A percentile compares a stretch with the other conserved stretches of the same genome.
These are phyloP conservation scores for Drosophila saltans DNA, from an alignment of 1,140 invertebrate species.

Conservation along the genomic window DNA sequence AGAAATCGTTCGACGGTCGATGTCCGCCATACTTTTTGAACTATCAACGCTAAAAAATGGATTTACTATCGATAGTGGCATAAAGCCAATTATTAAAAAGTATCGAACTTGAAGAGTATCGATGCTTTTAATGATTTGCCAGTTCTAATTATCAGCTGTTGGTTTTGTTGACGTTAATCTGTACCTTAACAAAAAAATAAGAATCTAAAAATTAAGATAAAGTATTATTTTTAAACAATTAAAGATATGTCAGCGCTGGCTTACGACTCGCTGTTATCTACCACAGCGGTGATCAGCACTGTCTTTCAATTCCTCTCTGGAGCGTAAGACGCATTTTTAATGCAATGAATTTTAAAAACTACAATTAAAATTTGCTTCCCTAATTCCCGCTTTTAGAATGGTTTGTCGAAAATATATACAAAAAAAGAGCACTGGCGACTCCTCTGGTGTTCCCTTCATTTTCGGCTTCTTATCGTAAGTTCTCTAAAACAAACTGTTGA, in stretches of 20 bases:
- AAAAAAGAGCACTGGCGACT: conserved; percentile 83
- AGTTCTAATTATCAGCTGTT: conserved; percentile 43
- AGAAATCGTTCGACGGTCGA: no score
- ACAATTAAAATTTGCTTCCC: conserved; percentile 23
- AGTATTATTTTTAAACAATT: conserved; percentile 22
- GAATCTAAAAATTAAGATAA: not conserved
- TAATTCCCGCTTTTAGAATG: conserved; percentile 47
- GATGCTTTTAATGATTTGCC: not conserved
- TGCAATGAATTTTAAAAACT: not conserved
- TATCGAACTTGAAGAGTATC: no score
- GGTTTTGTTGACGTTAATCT: conserved; percentile 73
- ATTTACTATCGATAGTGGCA: not conserved
- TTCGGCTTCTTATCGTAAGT: conserved; percentile 91
- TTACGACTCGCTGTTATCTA: conserved; percentile 82
- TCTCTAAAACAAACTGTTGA: conserved; percentile 46
- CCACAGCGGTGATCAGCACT: conserved; percentile 87
- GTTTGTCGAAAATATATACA: conserved; percentile 81
- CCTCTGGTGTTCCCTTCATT: conserved; percentile 89
- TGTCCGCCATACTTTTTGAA: no score
- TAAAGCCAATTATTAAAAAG: no score
- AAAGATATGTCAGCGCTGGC: conserved; percentile 55
- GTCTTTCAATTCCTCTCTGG: conserved; percentile 89
- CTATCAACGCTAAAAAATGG: not conserved
- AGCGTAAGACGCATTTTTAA: conserved; percentile 53
- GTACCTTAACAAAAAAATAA: not conserved